Evolutionary conservation across 1,140 invertebrate genomes (phyloP), one percentile per base, ranked within the genome.

Genomic region (Lasaia peninsularis): DNA sequence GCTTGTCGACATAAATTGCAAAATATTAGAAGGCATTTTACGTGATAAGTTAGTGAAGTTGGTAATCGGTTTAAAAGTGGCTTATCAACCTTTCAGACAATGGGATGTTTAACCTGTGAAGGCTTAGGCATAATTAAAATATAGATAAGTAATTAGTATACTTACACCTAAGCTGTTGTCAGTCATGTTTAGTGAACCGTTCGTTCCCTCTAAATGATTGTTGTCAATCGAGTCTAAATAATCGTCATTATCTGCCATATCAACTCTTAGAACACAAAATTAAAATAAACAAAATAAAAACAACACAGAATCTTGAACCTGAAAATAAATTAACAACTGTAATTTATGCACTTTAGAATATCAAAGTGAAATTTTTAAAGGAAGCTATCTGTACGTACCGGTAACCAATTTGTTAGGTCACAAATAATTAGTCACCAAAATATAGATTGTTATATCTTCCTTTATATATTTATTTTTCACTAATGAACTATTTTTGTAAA

Each of bases 181-280:
- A 62, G 82, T 86, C 80, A 86, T 86, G 56, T 88, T 88, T 62
- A 88, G 58, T 64, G 86, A 86, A 71, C 91, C 91, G 80, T 91
- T 91, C 52, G 90, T 86, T 67, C 90, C 90, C 71, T 92, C 91
- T 67, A 91, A 84, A 61, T 75, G 89, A 87, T 84, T 91, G 89
- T 79, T 91, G 72, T 75, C 91, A 86, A 83, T 91, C 75, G 73
- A 85, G 67, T 83, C 90, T 88, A 86, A 91, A 88, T 80, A 91
- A 76, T 92, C 91, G 80, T 92, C 91, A 81, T 90, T 91, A 80
- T 92, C 91, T 63, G 91, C 90, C 91, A 92, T 92, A 72, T 80
- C 77, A 73, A 75, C 75, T 67, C 71, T 78, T 81, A 58, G 76
- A 82, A 62, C 63, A 66, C 61, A 63, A 58, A 53, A 21, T 48